Evolutionary conservation across 2,888 invertebrate genomes (phyloP).

Genomic region (Eucriotettix oculatus): DNA sequence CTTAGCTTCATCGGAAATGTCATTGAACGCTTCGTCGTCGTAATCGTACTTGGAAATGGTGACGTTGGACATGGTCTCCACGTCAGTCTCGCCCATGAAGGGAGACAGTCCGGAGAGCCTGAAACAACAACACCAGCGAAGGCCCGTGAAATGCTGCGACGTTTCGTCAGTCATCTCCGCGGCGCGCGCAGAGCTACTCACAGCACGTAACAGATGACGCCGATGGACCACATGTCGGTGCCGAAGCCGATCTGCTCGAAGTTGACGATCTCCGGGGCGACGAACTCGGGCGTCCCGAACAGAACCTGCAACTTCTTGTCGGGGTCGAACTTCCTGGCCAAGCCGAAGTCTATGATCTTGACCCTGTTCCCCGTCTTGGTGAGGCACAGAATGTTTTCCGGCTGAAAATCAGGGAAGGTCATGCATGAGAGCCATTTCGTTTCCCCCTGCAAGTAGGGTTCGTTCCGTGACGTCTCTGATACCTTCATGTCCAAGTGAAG

Average conservation of each 20-base stretch:
- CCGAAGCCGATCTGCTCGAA: conserved; percentile 92
- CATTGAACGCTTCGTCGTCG: conserved; percentile 91
- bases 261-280: conserved; percentile 96
- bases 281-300: conserved; percentile 97
- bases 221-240: conserved; percentile 98
- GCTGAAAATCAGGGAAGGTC: conserved; percentile 39
- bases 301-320: conserved; percentile 83
- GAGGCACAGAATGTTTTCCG: conserved; percentile 94
- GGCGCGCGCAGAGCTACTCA: conserved; percentile 39
- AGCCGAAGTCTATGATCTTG: conserved; percentile 96
- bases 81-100: conserved; percentile 95
- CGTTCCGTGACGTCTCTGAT: not conserved
- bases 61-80: conserved; percentile 97
- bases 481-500: conserved; percentile 97
- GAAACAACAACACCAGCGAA: too few species aligned
- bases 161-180: too few species aligned
- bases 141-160: too few species aligned
- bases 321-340: conserved; percentile 84
- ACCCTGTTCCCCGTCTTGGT: conserved; percentile 94
- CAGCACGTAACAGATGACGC: conserved; percentile 96
- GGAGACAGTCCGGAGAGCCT: conserved; percentile 92
- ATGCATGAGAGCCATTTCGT: not conserved
- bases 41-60: conserved; percentile 94
- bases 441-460: too few species aligned
- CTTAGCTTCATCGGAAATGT: conserved; percentile 86